These are phyloP conservation scores for Solea solea DNA, from an alignment of 2,113 vertebrate species.

Conservation along the genomic window DNA sequence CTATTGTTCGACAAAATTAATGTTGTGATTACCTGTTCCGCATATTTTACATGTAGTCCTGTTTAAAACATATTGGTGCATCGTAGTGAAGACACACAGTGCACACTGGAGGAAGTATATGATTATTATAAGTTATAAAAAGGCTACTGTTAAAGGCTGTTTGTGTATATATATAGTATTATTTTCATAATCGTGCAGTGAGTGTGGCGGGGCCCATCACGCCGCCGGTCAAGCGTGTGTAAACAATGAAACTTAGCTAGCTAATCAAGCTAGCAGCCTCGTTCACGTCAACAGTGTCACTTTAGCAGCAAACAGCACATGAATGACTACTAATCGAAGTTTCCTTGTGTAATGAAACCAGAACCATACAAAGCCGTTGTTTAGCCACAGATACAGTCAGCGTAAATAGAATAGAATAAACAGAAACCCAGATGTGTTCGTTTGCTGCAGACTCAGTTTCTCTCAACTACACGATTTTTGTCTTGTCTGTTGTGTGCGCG, in stretches of 20 bases:
- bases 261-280: conserved; percentile 74
- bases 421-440: background rate
- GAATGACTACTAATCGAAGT: background rate
- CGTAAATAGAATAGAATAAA: background rate
- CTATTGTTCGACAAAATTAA: too few relatives aligned
- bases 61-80: too few relatives aligned
- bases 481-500: conserved; percentile 16
- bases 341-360: background rate
- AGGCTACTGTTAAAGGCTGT: background rate
- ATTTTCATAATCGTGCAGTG: background rate
- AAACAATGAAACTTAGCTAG: conserved; percentile 74
- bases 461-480: conserved; percentile 30
- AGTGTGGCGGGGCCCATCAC: conserved; percentile 28
- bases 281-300: conserved; percentile 11
- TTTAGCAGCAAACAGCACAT: background rate
- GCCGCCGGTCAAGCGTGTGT: conserved; percentile 69
- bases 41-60: too few relatives aligned
- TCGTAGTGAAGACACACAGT: too few relatives aligned
- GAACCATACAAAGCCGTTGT: accelerated
- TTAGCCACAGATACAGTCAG: background rate
- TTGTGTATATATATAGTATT: too few relatives aligned
- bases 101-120: too few relatives aligned
- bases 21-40: too few relatives aligned
- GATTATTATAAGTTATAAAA: background rate
- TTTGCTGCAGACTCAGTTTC: conserved; percentile 22